Conservation (phyloP, 2,113 vertebrate genomes). For the Alexandromys fortis region DNA sequence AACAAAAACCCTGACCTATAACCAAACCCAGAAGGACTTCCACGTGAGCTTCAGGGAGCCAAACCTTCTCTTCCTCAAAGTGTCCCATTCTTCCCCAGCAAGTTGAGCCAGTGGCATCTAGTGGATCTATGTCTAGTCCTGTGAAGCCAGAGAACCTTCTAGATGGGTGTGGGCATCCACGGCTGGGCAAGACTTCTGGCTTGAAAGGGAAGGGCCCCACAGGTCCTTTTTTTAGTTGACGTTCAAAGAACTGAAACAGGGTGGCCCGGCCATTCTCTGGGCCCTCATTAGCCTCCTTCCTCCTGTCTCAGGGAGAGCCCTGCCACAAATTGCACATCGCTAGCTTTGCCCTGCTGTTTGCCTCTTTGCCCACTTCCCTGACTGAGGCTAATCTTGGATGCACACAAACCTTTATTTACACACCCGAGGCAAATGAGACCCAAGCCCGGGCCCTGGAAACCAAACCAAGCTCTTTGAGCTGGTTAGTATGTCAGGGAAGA, state of each 20-base stretch:
- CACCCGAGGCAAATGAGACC: conserved; percentile 50
- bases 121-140: neutral
- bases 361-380: conserved; percentile 28
- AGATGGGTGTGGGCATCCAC: conserved; percentile 38
- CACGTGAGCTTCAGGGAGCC: neutral
- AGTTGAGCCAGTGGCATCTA: neutral
- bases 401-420: conserved; percentile 27
- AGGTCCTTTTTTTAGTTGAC: conserved; percentile 74
- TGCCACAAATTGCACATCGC: conserved; percentile 78
- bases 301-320: conserved; percentile 63
- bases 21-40: neutral
- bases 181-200: conserved; percentile 32
- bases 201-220: conserved; percentile 60
- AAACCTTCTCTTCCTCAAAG: neutral
- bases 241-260: conserved; percentile 56
- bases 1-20: neutral
- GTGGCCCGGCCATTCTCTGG: conserved; percentile 2
- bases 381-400: neutral
- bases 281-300: conserved; percentile 63
- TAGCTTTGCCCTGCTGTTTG: conserved; percentile 37
- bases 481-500: conserved; percentile 39
- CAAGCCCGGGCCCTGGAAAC: conserved; percentile 58
- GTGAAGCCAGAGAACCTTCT: neutral
- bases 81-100: neutral
- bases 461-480: conserved; percentile 57